Evolutionary conservation across 2,797 vertebrate genomes (phyloP), one percentile per base, ranked within the genome.

Genomic region (Mallotus villosus): DNA sequence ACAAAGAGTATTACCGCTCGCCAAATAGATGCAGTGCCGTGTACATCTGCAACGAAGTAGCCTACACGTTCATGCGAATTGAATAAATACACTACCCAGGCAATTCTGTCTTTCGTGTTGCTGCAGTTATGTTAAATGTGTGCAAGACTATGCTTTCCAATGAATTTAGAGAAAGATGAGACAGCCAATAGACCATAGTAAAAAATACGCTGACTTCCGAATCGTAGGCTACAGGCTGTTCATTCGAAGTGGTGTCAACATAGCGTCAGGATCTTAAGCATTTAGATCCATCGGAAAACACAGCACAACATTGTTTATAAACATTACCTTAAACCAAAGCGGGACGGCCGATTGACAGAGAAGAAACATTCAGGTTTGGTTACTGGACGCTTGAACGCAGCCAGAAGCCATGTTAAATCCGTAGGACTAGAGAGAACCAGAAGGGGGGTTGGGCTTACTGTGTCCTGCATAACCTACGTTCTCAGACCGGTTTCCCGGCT

Each of bases 331-430:
- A 25, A 57, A 62, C 70, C 70, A 25, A 57, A 62, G 46, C 75
- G 8, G 25, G 72, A 75, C 53, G 70, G 53, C 57, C 71, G 53
- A 66, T 61, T 70, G 68, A 11, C 63, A 53, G 59, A 68, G 59
- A 78, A 76, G 73, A 71, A 66, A 57, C 73, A 67, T 72, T 79
- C 76, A 85, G 87, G 80, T 89, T 88, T 77, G 81, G 61, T 77
- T 75, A 70, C 74, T 68, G 74, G 76, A 78, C 77, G 81, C 66
- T 63, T 80, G 75, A 67, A 75, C 65, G 82, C 83, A 82, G 76
- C 76, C 83, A 76, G 86, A 67, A 91, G 85, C 91, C 90, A 89
- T 88, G 84, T 88, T 87, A 80, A 68, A 73, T 84, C 81, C 71
- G 70, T 76, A 76, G 74, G 53, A 74, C 61, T 73, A 67, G 73